These are phyloP conservation scores for Sarcophaga peregrina DNA, from an alignment of 1,140 invertebrate genomes.

Conservation along the genomic window DNA sequence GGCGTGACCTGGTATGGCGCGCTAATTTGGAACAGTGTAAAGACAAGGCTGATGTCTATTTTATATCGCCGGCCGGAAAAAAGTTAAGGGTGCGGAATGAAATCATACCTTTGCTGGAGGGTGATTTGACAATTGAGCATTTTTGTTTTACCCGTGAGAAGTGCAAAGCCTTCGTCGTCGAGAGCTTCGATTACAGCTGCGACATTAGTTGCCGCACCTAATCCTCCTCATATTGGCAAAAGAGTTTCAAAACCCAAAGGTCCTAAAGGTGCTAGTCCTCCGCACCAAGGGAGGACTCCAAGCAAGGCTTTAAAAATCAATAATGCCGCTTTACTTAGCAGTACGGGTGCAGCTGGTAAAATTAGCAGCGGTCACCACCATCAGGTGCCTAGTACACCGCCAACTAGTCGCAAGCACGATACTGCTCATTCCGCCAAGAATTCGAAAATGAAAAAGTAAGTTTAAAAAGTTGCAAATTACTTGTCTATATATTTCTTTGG, in stretches of 20 bases:
- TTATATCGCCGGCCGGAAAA: constrained; percentile 78
- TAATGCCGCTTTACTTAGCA: constrained; percentile 45
- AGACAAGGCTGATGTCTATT: constrained; percentile 78
- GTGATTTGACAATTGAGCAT: constrained; percentile 77
- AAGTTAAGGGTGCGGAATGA: constrained; percentile 73
- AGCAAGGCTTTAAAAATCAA: constrained; percentile 58
- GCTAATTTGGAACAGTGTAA: constrained; percentile 67
- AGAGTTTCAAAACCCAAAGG: constrained; percentile 70
- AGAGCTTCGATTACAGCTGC: constrained; percentile 9
- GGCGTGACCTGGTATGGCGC: constrained; percentile 78
- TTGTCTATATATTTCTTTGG: not conserved
- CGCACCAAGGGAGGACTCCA: constrained; percentile 67
- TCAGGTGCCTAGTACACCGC: constrained; percentile 23
- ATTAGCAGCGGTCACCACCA: not conserved
- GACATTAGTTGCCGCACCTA: not conserved
- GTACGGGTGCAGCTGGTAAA: constrained; percentile 31
- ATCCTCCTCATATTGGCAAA: constrained; percentile 58
- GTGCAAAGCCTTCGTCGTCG: constrained; percentile 66
- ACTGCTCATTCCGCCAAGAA: not conserved
- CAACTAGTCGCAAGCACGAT: constrained; percentile 26
- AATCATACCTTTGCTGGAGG: constrained; percentile 48
- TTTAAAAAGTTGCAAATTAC: too few species aligned
- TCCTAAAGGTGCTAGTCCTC: constrained; percentile 70
- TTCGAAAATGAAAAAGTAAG: too few species aligned
- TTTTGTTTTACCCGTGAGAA: constrained; percentile 82